Percentiles rank a stretch among this genome's conserved stretches.
phyloP scores from a whole-genome alignment of 2,888 invertebrate species.

The Melanchra persicariae region DNA sequence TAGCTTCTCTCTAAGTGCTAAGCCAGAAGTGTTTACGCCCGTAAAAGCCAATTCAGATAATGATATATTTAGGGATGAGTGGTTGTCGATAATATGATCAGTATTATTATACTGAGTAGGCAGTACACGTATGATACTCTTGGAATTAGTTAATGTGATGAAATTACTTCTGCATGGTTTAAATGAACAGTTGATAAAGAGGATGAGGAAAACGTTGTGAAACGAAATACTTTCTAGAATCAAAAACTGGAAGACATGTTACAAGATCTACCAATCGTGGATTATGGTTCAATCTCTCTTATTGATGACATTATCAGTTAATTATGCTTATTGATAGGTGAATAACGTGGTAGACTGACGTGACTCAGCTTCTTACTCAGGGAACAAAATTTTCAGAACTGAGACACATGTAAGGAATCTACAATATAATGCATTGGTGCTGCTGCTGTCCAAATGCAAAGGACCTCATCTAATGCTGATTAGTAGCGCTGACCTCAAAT shows the following conservation, averaged over 20 bases:
- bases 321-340: too few species aligned
- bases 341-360: too few species aligned
- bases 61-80: slow-evolving; percentile 49
- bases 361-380: too few species aligned
- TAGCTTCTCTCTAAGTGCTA: slow-evolving; percentile 43
- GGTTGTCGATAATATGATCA: slow-evolving; percentile 23
- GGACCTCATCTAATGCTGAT: too few species aligned
- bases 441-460: too few species aligned
- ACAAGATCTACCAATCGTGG: not conserved
- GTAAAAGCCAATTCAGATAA: slow-evolving; percentile 56
- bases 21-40: slow-evolving; percentile 46
- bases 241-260: not conserved
- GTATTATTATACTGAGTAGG: slow-evolving; percentile 23
- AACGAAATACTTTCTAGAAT: not conserved
- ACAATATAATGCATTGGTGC: too few species aligned
- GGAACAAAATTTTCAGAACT: too few species aligned
- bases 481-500: too few species aligned
- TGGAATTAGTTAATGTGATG: slow-evolving; percentile 1
- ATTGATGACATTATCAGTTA: not conserved
- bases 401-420: too few species aligned
- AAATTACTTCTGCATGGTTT: not conserved
- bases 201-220: not conserved
- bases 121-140: not conserved
- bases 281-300: not conserved
- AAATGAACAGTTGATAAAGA: not conserved